Evolutionary conservation across 2,888 invertebrate species (phyloP).

Genomic region (Cryptosula pallasiana): DNA sequence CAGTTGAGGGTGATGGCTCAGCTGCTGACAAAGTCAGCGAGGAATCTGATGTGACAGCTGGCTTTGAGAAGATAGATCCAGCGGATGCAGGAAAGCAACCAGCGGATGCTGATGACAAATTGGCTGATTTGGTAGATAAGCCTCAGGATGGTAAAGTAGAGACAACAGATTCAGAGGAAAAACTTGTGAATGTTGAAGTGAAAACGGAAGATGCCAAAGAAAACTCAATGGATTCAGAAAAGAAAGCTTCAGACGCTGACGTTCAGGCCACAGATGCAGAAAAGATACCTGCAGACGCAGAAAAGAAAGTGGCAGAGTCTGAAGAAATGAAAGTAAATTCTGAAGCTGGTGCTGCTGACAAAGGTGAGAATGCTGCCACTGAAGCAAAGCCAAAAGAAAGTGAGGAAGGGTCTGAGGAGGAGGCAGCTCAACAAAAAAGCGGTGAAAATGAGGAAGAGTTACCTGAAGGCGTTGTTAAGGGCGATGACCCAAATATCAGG

Average conservation of each 20-base stretch:
- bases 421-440: not conserved
- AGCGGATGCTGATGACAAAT: not conserved
- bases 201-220: constrained; percentile 3
- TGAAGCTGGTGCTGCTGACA: not conserved
- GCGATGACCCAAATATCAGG: constrained; percentile 24
- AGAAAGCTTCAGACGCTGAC: constrained; percentile 25
- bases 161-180: not conserved
- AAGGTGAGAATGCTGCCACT: not conserved
- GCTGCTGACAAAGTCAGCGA: too few relatives aligned
- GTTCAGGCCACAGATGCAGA: constrained; percentile 24
- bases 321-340: not conserved
- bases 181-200: too few relatives aligned
- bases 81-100: too few relatives aligned
- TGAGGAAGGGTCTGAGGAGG: constrained; percentile 24
- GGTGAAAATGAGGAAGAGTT: constrained; percentile 9
- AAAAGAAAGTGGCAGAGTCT: not conserved
- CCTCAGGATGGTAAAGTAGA: not conserved
- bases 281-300: constrained; percentile 19
- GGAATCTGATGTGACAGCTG: too few relatives aligned
- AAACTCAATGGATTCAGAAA: not conserved
- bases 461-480: constrained; percentile 12
- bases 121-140: constrained; percentile 14
- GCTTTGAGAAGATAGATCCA: too few relatives aligned
- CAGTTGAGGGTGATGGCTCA: too few relatives aligned
- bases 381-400: constrained; percentile 24